phyloP scores from a whole-genome alignment of 2,113 vertebrate species.

The Callaeas wilsoni region DNA sequence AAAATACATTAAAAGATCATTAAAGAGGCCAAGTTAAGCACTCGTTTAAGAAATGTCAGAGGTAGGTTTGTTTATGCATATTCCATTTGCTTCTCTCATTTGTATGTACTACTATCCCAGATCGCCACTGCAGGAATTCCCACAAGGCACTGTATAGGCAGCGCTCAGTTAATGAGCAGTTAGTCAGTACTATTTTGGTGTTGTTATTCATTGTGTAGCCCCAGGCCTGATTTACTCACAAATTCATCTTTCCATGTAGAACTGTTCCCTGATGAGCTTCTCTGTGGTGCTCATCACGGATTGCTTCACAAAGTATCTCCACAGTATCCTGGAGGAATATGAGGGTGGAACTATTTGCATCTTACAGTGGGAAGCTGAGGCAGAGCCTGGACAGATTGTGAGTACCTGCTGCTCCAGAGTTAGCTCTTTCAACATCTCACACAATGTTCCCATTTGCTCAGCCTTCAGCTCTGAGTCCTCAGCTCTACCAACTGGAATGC shows the following conservation, averaged over 20 bases:
- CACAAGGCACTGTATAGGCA: neutral
- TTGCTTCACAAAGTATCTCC: neutral
- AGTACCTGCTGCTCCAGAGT: neutral
- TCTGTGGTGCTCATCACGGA: neutral
- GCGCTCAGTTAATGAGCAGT: conserved; percentile 40
- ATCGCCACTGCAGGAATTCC: neutral
- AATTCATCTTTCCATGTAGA: neutral
- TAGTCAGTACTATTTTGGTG: conserved; percentile 1
- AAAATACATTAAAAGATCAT: neutral
- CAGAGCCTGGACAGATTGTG: neutral
- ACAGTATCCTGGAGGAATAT: neutral
- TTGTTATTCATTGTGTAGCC: conserved; percentile 19
- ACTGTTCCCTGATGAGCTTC: neutral
- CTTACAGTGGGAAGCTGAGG: neutral
- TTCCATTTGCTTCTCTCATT: neutral
- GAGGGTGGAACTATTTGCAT: neutral
- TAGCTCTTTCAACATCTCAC: neutral
- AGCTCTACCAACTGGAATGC: neutral
- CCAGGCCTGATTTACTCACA: conserved; percentile 6
- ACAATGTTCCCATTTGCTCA: neutral
- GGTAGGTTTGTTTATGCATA: neutral
- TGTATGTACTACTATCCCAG: neutral
- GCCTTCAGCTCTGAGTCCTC: neutral
- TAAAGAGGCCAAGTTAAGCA: neutral
- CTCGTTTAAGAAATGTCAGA: neutral